Evolutionary conservation across 2,113 vertebrate genomes (phyloP), one percentile per base, ranked within the genome.

Genomic region (Carettochelys insculpta): DNA sequence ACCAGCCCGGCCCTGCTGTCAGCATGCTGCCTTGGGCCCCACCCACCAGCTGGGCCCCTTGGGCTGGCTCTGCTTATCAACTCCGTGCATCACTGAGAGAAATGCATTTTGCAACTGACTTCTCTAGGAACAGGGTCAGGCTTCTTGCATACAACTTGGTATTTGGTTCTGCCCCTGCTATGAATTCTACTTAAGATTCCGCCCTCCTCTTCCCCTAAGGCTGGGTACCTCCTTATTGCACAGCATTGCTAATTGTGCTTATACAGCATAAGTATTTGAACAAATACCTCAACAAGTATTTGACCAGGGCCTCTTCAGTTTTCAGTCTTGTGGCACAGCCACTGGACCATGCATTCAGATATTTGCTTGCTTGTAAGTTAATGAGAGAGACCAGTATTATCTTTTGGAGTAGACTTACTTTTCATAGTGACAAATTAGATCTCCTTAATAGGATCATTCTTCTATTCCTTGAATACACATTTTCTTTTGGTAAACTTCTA

Each of bases 281-380:
- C 85, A 78, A 81, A 68, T 90, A 29, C 22, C 51, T 92, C 48
- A 78, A 71, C 19, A 80, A 79, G 34, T 61, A 89, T 9, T 25
- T 82, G 31, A 75, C 47, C 77, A 82, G 71, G 52, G 43, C 48
- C 50, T 88, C 17, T 31, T 50, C 73, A 20, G 41, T 80, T 84
- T 56, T 85, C 86, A 90, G 10, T 89, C 1, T 2, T 61, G 48
- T 47, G 45, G 61, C 34, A 48, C 68, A 76, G 86, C 83, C 65
- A 85, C 20, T 52, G 90, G 52, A 50, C 90, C 77, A 89, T 61
- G 16, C 17, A 8, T 58, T 58, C 56, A 58, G 56, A 20, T 65
- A n/a, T 91, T 92, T 83, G 17, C 71, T 48, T 83, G 71, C 71
- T 90, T 93, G 92, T 94, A 78, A 73, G 77, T 93, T 84, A 87